Percentiles rank a stretch among this genome's conserved stretches.
Evolutionary conservation across 2,888 invertebrate genomes (phyloP).

Genomic region (Glomeris marginata): DNA sequence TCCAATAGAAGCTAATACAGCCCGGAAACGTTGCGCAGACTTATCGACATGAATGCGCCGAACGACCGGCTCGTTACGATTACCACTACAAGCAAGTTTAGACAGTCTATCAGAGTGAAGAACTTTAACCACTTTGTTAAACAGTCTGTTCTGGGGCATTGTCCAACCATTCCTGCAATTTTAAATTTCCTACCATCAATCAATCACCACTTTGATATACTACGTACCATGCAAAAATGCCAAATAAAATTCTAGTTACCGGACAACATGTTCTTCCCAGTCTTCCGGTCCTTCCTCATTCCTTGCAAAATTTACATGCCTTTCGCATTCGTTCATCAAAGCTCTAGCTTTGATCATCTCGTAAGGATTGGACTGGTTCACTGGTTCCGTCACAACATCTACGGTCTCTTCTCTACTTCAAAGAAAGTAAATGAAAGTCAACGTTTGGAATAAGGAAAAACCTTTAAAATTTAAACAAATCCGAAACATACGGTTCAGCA

Average conservation of each 20-base stretch:
- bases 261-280: conserved; percentile 52
- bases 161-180: conserved; percentile 52
- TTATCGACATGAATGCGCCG: conserved; percentile 54
- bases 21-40: conserved; percentile 41
- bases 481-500: neutral
- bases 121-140: conserved; percentile 46
- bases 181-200: too few relatives aligned
- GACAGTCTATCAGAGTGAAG: conserved; percentile 45
- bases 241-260: conserved; percentile 30
- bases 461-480: neutral
- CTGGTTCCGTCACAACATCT: conserved; percentile 36
- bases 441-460: neutral
- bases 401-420: conserved; percentile 24
- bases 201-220: too few relatives aligned
- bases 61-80: conserved; percentile 48
- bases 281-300: conserved; percentile 40
- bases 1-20: conserved; percentile 48
- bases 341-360: conserved; percentile 43
- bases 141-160: conserved; percentile 45
- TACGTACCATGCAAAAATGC: too few relatives aligned
- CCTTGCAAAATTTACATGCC: conserved; percentile 44
- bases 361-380: conserved; percentile 36
- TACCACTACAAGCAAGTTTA: conserved; percentile 43
- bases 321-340: conserved; percentile 56
- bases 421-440: neutral